Evolutionary conservation across 2,888 invertebrate genomes (phyloP), one percentile per base, ranked within the genome.

Genomic region (Drosophila affinis): DNA sequence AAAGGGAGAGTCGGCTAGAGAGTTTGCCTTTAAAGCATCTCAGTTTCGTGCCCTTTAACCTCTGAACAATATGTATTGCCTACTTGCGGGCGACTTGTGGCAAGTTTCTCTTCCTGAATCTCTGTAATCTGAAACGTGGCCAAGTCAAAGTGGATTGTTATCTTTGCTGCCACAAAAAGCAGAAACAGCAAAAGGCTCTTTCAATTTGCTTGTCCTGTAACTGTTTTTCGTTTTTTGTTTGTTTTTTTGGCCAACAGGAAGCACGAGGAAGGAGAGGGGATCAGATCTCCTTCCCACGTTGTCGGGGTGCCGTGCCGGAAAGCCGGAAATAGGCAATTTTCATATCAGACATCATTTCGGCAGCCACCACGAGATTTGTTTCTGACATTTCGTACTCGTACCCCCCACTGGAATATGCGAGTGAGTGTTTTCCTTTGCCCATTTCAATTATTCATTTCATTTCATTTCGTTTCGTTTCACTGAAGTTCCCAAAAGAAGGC

Each of bases 241-340:
- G 21, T 21, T 58, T 49, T 18, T 56, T 39, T 39, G n/a, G 7
- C 3, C 14, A 7, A n/a, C 39, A n/a, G 39, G 39, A 39, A n/a
- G 7, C 39, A 39, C 39, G 7, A 39, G 39, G 3, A 24, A 24
- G 24, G 7, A 14, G n/a, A 2, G n/a, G n/a, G n/a, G 39, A n/a
- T 7, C 39, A 6, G 39, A 39, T 39, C 39, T 39, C 39, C n/a
- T n/a, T 14, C 39, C 39, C 3, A 14, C 7, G 7, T 39, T 39
- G 14, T 39, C 39, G 4, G 24, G 24, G 39, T 7, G 14, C 14
- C 39, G 14, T 70, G 86, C 77, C 87, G 72, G 68, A 39, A 39
- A 64, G 29, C 29, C 27, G 83, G 83, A 84, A 84, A 84, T 84
- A 72, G 85, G 80, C 83, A 84, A 84, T 84, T 84, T 80, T 53